Base-by-base conservation (phyloP, 2,113 vertebrate species). In the Micronycteris hirsuta region DNA sequence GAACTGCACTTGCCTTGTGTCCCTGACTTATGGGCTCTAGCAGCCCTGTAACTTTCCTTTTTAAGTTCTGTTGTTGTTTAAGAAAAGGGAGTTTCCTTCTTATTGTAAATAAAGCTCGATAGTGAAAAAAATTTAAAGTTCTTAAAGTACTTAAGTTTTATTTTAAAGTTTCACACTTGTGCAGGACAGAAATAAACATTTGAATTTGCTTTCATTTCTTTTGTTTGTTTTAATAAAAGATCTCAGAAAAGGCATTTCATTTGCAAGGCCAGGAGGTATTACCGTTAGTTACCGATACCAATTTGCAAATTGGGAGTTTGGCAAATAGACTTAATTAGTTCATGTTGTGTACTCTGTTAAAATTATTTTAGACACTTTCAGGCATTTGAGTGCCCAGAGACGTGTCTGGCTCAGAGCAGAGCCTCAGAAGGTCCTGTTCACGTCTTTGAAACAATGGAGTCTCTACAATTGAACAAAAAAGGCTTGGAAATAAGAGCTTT, bases 1-100 rank as follows among this genome's bases (percentile, higher is more conserved):
- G 26, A 38, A 3, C 19, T 1, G 9, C 0, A 0, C 0, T 3
- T 2, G 8, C 10, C 8, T 1, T 31, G 8, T 9, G 3, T 24
- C 2, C 17, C 28, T 3, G 28, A 19, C 41, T 31, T 1, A 7
- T 49, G 45, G 33, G 17, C 0, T 36, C 26, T 2, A 5, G 43
- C 2, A 5, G 41, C 7, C 58, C 6, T 7, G 49, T 73, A 41
- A 36, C 77, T 74, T 12, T 61, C 73, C 4, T 47, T 31, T 73
- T 19, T 15, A 63, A 74, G 68, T 20, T 24, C 45, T 24, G 12
- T 49, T 24, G 12, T 17, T 45, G 41, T 70, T 52, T 45, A 12
- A 43, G 45, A 11, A 31, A 49, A 73, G 28, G 7, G 15, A 3
- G 22, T 9, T n/a, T 68, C 2, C 41, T 63, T 33, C 33, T 84